Evolutionary conservation across 2,113 vertebrate species (phyloP).

Genomic region (Xenotilapia caudafasciata): DNA sequence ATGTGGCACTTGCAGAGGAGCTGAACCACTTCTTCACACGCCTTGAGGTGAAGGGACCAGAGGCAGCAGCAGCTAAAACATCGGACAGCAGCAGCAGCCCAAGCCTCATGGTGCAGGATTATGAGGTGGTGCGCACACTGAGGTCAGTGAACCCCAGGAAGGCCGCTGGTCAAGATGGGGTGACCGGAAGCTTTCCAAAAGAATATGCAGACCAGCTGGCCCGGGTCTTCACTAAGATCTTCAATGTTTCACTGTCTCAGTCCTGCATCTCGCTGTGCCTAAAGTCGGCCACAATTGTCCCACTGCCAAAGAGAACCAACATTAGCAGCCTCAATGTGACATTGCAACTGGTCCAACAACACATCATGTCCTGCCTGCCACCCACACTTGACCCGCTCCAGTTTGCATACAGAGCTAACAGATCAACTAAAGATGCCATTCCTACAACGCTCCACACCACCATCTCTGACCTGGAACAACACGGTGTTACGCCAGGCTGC

Average conservation of each 20-base stretch:
- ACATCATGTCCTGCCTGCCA: neutral
- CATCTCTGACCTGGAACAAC: too few species aligned
- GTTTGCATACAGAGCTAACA: neutral
- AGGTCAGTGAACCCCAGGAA: neutral
- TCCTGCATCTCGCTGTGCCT: neutral
- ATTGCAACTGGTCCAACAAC: neutral
- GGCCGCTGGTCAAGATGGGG: neutral
- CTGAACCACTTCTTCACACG: neutral
- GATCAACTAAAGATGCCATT: neutral
- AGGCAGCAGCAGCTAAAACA: neutral
- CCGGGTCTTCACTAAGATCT: neutral
- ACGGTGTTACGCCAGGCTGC: too few species aligned
- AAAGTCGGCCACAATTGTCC: neutral
- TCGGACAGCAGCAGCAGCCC: neutral
- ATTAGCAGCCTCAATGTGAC: neutral
- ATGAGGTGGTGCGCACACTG: neutral
- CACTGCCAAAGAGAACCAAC: neutral
- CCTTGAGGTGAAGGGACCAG: neutral
- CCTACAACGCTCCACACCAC: neutral
- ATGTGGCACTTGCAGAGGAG: neutral
- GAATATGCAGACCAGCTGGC: neutral
- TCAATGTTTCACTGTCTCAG: neutral
- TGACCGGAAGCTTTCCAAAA: neutral
- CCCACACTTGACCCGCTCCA: neutral
- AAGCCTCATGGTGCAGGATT: neutral